Conservation (phyloP, 2,888 invertebrate genomes). For the Dione vanillae region DNA sequence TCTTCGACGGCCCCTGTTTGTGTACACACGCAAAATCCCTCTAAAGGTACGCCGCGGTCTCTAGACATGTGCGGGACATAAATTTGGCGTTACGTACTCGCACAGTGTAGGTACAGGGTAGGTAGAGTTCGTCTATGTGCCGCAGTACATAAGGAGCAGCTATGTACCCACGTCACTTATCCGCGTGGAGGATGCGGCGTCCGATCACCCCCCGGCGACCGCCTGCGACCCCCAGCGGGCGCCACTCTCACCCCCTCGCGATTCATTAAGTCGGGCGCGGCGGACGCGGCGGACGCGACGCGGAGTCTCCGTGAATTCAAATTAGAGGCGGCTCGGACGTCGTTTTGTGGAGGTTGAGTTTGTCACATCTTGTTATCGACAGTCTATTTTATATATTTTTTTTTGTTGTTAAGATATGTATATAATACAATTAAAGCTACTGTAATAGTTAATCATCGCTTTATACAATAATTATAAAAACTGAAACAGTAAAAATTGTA, state of each 20-base stretch:
- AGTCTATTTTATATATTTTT: not conserved
- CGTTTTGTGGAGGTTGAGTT: conserved; percentile 68
- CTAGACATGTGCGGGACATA: conserved; percentile 84
- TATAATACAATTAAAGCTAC: no score
- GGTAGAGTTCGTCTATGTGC: conserved; percentile 80
- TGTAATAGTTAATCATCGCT: no score
- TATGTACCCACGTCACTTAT: conserved; percentile 81
- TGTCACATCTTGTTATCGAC: conserved; percentile 41
- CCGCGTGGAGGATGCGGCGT: conserved; percentile 84
- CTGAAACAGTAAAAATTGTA: no score
- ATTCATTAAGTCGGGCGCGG: conserved; percentile 84
- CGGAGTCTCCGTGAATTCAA: conserved; percentile 85
- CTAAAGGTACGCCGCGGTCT: conserved; percentile 83
- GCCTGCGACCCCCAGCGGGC: conserved; percentile 61
- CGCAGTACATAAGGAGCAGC: conserved; percentile 74
- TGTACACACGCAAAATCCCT: conserved; percentile 84
- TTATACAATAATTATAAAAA: no score
- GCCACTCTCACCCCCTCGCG: conserved; percentile 61
- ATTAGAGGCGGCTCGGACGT: conserved; percentile 83
- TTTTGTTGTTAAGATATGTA: not conserved
- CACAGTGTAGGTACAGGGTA: conserved; percentile 51
- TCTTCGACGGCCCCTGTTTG: conserved; percentile 72
- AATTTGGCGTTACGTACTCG: conserved; percentile 76
- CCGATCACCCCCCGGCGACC: conserved; percentile 73
- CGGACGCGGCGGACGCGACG: conserved; percentile 83